phyloP scores from a whole-genome alignment of 2,797 vertebrate genomes.

The Danio choprae region DNA sequence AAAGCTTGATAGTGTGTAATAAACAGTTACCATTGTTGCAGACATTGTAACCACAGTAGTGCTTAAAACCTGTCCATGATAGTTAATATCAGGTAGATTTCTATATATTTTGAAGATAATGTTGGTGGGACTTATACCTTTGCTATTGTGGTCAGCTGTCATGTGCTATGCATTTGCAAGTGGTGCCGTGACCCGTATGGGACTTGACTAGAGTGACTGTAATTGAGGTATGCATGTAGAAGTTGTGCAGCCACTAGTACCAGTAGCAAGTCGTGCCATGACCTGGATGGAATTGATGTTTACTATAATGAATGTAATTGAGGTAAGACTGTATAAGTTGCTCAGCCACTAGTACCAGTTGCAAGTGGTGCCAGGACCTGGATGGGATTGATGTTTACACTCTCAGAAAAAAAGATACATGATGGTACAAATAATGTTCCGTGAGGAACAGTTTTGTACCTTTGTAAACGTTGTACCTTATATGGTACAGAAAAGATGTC shows the following conservation, averaged over 20 bases:
- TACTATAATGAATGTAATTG: background rate
- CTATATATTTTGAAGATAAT: background rate
- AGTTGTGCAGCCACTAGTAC: background rate
- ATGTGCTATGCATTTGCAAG: no score
- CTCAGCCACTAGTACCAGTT: background rate
- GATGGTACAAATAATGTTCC: no score
- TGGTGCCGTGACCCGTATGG: no score
- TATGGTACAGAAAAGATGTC: no score
- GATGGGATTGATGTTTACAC: no score
- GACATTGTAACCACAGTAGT: background rate
- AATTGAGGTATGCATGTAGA: no score
- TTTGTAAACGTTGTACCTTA: no score
- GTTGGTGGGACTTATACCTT: background rate
- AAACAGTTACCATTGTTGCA: slow-evolving; percentile 17
- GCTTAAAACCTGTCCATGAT: background rate
- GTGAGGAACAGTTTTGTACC: no score
- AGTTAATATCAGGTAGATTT: background rate
- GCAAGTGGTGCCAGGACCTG: background rate
- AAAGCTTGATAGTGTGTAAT: slow-evolving; percentile 12
- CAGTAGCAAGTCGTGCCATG: background rate
- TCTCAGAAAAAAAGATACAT: no score
- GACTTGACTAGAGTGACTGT: no score
- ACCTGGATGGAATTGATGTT: background rate
- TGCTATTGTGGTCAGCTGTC: no score
- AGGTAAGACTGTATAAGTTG: background rate